A percentile compares a stretch with the other conserved stretches of the same genome.
These are phyloP conservation scores for Cavia aperea DNA, from an alignment of 2,113 vertebrate species.

Conservation along the genomic window DNA sequence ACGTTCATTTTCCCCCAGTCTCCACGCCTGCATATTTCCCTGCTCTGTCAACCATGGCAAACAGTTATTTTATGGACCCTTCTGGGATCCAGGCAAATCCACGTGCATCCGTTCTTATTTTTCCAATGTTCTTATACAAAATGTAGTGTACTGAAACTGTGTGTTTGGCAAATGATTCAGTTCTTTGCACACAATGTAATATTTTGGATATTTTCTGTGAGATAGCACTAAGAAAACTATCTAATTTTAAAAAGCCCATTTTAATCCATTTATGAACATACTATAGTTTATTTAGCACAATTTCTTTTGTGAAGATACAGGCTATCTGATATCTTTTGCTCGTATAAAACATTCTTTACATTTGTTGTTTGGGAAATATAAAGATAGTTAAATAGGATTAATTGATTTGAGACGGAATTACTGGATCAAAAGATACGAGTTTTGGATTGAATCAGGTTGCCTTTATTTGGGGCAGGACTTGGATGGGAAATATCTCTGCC, in stretches of 20 bases:
- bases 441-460: neutral
- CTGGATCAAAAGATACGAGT: neutral
- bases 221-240: neutral
- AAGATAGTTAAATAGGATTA: neutral
- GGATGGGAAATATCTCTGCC: neutral
- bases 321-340: neutral
- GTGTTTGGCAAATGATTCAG: neutral
- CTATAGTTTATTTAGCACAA: neutral
- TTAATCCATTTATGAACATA: neutral
- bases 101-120: neutral
- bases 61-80: neutral
- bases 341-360: neutral
- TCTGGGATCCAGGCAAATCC: neutral
- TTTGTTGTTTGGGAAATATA: neutral
- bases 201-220: neutral
- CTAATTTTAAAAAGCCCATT: neutral
- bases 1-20: rapidly evolving
- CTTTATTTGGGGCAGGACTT: rapidly evolving
- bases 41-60: too few species aligned
- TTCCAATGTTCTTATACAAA: neutral
- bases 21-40: rapidly evolving
- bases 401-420: neutral
- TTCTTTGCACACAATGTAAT: neutral
- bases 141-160: neutral
- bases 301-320: neutral